Conservation (phyloP, 2,797 vertebrate species). For the Anguilla megastoma region DNA sequence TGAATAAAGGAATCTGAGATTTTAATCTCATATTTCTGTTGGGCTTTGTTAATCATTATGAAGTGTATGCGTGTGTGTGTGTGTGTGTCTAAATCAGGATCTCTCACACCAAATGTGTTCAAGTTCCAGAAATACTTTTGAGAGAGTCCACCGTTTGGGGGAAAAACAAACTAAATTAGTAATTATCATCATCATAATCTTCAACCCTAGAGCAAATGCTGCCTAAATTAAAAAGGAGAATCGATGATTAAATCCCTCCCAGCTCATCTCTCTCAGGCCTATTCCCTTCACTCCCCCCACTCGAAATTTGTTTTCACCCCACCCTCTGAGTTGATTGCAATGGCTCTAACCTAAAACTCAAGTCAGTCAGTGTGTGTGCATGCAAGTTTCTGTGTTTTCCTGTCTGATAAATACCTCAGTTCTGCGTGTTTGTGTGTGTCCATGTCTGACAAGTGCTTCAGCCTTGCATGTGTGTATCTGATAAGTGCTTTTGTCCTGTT, state of each 20-base stretch:
- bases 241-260: background rate
- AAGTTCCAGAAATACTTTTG: background rate
- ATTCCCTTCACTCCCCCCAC: background rate
- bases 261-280: background rate
- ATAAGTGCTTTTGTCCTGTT: background rate
- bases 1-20: constrained; percentile 23
- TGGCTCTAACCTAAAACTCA: constrained; percentile 12
- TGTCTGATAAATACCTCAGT: background rate
- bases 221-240: background rate
- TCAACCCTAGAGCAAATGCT: background rate
- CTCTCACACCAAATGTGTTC: background rate
- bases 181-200: background rate
- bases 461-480: background rate
- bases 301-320: background rate
- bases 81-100: background rate
- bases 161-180: background rate
- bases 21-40: background rate
- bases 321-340: constrained; percentile 8
- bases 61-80: constrained; percentile 29
- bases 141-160: background rate
- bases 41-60: constrained; percentile 13
- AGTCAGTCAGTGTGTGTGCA: background rate
- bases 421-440: background rate
- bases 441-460: background rate
- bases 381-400: background rate